Percentiles rank a stretch among this genome's conserved stretches.
Evolutionary conservation across 30 jellyfish, hydroid and myxozoan genomes (phyloP).

Genomic region (Aurelia sp.): DNA sequence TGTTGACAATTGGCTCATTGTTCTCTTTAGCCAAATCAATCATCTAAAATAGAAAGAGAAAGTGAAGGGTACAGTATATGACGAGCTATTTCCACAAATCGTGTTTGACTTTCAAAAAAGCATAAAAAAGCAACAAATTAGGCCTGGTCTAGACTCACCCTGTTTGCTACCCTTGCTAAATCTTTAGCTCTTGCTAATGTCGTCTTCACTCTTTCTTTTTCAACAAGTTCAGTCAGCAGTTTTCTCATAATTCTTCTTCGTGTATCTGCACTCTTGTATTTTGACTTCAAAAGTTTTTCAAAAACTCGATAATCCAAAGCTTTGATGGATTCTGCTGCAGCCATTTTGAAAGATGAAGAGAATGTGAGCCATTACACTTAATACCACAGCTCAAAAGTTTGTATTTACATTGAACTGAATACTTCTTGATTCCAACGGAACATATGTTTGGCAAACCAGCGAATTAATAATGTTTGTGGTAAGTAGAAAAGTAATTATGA

Average conservation of each 20-base stretch:
- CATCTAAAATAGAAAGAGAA: slow-evolving; percentile 61
- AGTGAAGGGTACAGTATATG: not conserved
- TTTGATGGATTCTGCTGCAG: slow-evolving; percentile 61
- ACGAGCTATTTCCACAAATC: not conserved
- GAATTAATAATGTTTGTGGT: too few relatives aligned
- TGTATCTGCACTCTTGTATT: slow-evolving; percentile 39
- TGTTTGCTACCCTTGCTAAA: slow-evolving; percentile 87
- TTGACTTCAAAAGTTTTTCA: slow-evolving; percentile 73
- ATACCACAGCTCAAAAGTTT: too few relatives aligned
- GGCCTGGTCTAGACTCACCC: slow-evolving; percentile 78
- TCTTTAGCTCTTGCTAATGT: slow-evolving; percentile 80
- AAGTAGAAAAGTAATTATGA: too few relatives aligned
- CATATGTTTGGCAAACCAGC: too few relatives aligned
- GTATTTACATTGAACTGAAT: too few relatives aligned
- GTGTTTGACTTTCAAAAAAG: not conserved
- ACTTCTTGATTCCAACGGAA: too few relatives aligned
- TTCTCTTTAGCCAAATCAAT: slow-evolving; percentile 85
- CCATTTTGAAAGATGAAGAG: slow-evolving; percentile 28
- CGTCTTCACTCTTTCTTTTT: slow-evolving; percentile 82
- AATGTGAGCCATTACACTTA: not conserved
- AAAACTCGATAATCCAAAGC: slow-evolving; percentile 72
- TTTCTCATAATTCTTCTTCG: slow-evolving; percentile 66
- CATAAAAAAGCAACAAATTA: not conserved
- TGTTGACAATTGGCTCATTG: slow-evolving; percentile 78
- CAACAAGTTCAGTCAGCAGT: slow-evolving; percentile 75